Conservation (phyloP, 2,113 vertebrate species). For the Lampris incognitus region DNA sequence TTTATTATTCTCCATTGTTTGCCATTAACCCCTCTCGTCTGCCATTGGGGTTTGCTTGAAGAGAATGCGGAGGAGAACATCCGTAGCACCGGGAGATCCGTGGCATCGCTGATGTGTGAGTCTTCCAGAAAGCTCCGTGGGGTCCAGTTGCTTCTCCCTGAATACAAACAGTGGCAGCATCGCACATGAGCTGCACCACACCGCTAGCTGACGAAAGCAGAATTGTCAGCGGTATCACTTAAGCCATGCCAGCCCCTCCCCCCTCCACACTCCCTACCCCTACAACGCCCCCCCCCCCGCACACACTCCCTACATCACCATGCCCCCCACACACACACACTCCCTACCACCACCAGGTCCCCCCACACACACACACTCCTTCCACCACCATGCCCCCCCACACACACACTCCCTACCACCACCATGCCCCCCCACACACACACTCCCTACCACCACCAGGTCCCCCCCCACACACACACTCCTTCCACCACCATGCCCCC, state of each 20-base stretch:
- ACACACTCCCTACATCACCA: slow-evolving; percentile 25
- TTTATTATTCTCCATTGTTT: slow-evolving; percentile 65
- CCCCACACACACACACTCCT: slow-evolving; percentile 50
- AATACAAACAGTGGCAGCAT: slow-evolving; percentile 80
- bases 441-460: too few species aligned
- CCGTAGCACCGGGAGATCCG: slow-evolving; percentile 61
- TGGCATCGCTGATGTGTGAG: slow-evolving; percentile 71
- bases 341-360: slow-evolving; percentile 22
- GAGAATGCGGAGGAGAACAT: slow-evolving; percentile 55
- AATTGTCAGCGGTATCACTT: slow-evolving; percentile 82
- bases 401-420: slow-evolving; percentile 31
- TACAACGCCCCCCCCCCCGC: slow-evolving; percentile 61
- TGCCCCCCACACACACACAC: slow-evolving; percentile 20
- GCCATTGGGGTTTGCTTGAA: slow-evolving; percentile 73
- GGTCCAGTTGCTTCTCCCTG: slow-evolving; percentile 74
- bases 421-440: slow-evolving; percentile 32
- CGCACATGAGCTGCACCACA: slow-evolving; percentile 74
- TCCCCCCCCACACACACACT: slow-evolving; percentile 40
- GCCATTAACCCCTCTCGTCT: slow-evolving; percentile 71
- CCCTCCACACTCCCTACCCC: slow-evolving; percentile 54
- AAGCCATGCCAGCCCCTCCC: slow-evolving; percentile 38
- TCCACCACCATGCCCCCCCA: slow-evolving; percentile 44
- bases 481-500: slow-evolving; percentile 44
- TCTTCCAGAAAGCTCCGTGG: slow-evolving; percentile 69
- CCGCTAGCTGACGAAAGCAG: slow-evolving; percentile 79